Evolutionary conservation across 2,888 invertebrate genomes (phyloP).

Genomic region (Phengaris alcon): DNA sequence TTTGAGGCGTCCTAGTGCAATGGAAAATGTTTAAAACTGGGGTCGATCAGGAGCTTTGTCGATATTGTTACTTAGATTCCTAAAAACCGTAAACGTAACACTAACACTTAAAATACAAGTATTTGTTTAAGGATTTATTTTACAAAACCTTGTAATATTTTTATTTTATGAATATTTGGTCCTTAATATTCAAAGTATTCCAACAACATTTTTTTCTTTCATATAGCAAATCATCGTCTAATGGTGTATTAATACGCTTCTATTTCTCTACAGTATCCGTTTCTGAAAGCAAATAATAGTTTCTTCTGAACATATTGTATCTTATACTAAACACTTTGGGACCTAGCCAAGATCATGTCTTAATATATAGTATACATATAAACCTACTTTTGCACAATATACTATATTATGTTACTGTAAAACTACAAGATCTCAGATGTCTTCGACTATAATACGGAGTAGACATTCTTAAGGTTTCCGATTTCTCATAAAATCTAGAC

Average conservation of each 20-base stretch:
- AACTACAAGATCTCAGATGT: background rate
- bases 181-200: conserved; percentile 2
- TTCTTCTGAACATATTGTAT: conserved; percentile 10
- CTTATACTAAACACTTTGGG: background rate
- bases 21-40: too few species aligned
- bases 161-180: background rate
- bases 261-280: background rate
- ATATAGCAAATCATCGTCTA: background rate
- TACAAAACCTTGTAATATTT: background rate
- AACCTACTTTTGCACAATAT: background rate
- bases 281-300: background rate
- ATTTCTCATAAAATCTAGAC: background rate
- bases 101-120: background rate
- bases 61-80: too few species aligned
- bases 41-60: too few species aligned
- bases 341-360: conserved; percentile 11
- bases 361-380: background rate
- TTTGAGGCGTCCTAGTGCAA: too few species aligned
- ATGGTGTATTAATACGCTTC: background rate
- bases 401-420: background rate
- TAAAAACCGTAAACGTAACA: too few species aligned
- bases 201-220: background rate
- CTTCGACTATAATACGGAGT: background rate
- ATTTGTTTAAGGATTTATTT: background rate
- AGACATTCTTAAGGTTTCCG: background rate